Percentiles rank a stretch among this genome's conserved stretches.
Conservation (phyloP, 1,140 invertebrate species). For the Ceratina calcarata region DNA sequence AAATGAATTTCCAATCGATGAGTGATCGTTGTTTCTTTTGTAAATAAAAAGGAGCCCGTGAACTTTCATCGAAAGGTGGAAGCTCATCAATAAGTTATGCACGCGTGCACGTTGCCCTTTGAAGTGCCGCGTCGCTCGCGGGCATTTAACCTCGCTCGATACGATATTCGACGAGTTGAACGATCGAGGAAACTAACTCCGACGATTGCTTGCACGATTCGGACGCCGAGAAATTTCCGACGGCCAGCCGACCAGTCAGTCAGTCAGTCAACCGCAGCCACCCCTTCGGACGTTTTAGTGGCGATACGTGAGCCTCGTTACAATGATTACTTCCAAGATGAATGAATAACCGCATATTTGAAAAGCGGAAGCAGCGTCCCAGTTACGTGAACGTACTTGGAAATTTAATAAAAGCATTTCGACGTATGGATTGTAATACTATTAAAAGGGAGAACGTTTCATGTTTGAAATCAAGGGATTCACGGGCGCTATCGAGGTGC, state of each 20-base stretch:
- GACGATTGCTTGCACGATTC: constrained; percentile 3
- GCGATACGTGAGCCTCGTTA: constrained; percentile 39
- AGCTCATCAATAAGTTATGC: constrained; percentile 58
- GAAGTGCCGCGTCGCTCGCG: constrained; percentile 42
- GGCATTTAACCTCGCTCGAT: constrained; percentile 53
- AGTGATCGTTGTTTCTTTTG: constrained; percentile 51
- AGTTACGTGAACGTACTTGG: constrained; percentile 24
- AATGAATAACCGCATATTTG: constrained; percentile 39
- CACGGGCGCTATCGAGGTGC: neutral
- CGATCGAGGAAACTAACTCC: constrained; percentile 22
- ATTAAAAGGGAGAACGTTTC: neutral
- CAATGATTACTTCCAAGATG: constrained; percentile 26
- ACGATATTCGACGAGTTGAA: constrained; percentile 43
- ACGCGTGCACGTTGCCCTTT: constrained; percentile 53
- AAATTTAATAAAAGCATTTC: neutral
- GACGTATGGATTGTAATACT: neutral
- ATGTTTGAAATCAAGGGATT: too few species aligned
- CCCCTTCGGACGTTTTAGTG: constrained; percentile 34
- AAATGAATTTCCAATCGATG: constrained; percentile 19
- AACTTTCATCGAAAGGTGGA: constrained; percentile 53
- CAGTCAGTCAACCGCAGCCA: neutral
- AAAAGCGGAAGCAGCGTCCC: constrained; percentile 42
- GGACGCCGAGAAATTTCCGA: constrained; percentile 40
- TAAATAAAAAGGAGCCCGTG: constrained; percentile 36
- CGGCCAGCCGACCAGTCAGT: neutral